Conservation (phyloP, 2,797 vertebrate species). For the Xiphorhynchus erythropygius region DNA sequence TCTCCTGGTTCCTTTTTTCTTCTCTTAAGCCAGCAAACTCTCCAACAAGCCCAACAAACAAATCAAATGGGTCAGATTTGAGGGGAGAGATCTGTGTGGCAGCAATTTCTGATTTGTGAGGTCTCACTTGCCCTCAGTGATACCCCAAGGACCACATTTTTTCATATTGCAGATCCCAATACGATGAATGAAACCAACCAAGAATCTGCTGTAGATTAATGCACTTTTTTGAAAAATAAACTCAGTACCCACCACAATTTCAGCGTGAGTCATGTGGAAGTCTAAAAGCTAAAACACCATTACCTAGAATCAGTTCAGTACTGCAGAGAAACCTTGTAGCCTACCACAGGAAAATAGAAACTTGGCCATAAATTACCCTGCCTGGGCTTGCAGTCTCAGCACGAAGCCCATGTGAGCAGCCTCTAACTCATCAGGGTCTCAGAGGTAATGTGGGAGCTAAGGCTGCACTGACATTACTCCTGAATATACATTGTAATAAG, state of each 20-base stretch:
- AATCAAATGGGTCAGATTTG: neutral
- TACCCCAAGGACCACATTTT: neutral
- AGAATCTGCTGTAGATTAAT: neutral
- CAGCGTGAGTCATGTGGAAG: neutral
- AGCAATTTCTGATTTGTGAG: neutral
- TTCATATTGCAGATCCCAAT: neutral
- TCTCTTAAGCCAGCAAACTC: neutral
- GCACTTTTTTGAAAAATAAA: neutral
- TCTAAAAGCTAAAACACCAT: neutral
- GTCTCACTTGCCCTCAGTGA: neutral
- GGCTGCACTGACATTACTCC: neutral
- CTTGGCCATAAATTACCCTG: constrained; percentile 34
- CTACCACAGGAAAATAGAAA: constrained; percentile 42
- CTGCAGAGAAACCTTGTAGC: neutral
- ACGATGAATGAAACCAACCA: fast-evolving
- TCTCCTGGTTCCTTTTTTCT: neutral
- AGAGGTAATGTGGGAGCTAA: neutral
- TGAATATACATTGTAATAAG: neutral
- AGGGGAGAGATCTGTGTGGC: neutral
- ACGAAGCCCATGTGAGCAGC: neutral
- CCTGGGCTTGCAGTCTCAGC: constrained; percentile 38
- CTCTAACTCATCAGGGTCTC: constrained; percentile 1
- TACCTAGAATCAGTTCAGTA: neutral
- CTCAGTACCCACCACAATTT: neutral
- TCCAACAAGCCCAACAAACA: neutral